Percentiles rank a stretch among this genome's conserved stretches.
phyloP scores from a whole-genome alignment of 2,113 vertebrate genomes.

The Daphoenositta chrysoptera region DNA sequence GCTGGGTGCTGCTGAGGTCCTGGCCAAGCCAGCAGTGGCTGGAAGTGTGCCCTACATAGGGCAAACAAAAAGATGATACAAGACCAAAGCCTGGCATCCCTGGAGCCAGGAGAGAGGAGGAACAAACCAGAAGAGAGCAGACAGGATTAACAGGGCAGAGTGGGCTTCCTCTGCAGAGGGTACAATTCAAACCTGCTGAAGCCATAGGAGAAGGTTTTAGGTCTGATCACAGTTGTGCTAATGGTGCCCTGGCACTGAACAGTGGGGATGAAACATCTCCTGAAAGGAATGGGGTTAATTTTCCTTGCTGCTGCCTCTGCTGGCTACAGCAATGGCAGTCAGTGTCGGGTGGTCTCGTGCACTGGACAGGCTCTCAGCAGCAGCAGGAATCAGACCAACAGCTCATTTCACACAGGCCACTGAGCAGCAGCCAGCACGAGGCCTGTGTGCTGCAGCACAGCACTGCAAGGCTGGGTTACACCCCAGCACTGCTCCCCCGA shows the following conservation, averaged over 20 bases:
- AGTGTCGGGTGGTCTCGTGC: not conserved
- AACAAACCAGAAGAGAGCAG: not conserved
- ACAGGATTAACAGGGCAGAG: not conserved
- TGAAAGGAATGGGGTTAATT: not conserved
- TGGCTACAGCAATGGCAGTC: not conserved
- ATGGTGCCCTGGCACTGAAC: not conserved
- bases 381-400: not conserved
- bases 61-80: not conserved
- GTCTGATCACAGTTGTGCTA: rapidly evolving
- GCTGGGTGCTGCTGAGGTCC: not conserved
- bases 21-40: not conserved
- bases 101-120: not conserved
- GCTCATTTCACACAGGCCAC: constrained; percentile 36
- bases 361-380: not conserved
- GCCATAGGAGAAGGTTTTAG: not conserved
- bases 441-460: not conserved
- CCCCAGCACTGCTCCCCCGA: not conserved
- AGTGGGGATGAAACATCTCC: not conserved
- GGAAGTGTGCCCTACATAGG: not conserved
- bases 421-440: not conserved
- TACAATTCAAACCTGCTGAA: not conserved
- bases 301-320: not conserved
- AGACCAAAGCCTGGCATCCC: not conserved
- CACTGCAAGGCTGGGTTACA: not conserved
- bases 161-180: not conserved